Conservation (phyloP, 2,113 vertebrate genomes). For the Zapus hudsonius region DNA sequence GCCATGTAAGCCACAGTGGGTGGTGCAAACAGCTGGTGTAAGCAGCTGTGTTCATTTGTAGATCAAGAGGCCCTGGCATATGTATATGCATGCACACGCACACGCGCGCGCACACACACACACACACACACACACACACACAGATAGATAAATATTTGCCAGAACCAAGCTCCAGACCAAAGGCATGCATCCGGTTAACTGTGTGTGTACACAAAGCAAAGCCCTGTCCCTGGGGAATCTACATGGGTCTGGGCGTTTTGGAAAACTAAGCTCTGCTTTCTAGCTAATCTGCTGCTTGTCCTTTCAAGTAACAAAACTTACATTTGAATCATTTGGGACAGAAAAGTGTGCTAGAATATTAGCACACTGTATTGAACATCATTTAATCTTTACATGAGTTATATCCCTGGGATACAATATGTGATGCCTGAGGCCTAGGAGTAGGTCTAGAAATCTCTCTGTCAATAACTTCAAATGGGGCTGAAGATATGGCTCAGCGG, state of each 20-base stretch:
- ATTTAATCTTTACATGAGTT: constrained; percentile 37
- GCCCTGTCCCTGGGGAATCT: neutral
- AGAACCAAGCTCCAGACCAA: neutral
- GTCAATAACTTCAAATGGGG: neutral
- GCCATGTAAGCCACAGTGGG: no score
- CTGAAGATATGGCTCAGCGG: no score
- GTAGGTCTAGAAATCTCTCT: neutral
- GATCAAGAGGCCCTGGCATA: neutral
- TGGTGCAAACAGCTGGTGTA: neutral
- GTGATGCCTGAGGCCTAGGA: neutral
- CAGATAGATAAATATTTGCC: no score
- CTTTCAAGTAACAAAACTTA: constrained; percentile 7
- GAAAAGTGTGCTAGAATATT: constrained; percentile 30
- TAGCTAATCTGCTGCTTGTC: neutral
- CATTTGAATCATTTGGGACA: constrained; percentile 27
- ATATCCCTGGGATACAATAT: neutral
- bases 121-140: no score
- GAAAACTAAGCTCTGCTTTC: neutral
- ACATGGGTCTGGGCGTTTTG: neutral
- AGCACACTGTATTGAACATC: neutral
- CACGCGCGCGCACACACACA: no score
- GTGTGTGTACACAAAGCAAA: neutral
- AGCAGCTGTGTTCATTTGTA: neutral
- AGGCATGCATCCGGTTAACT: neutral
- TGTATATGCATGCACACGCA: no score